Evolutionary conservation across 2,888 invertebrate species (phyloP), one percentile per base, ranked within the genome.

Genomic region (Chromoteleia sp.): DNA sequence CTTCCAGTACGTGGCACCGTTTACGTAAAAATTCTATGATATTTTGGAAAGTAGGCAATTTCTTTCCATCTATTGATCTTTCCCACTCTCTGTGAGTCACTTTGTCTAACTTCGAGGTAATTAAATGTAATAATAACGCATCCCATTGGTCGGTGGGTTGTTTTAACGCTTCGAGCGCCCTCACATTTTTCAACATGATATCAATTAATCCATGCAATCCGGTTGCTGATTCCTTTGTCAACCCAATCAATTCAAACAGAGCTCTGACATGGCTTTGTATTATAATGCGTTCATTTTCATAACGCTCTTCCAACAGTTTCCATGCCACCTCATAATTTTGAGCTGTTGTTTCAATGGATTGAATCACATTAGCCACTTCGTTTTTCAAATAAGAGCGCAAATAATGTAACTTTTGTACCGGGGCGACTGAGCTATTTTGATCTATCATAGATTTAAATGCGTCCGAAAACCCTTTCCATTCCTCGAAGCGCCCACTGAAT

Each of bases 241-340:
- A 15, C 2, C 4, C 0, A 6, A 15, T 2, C 10, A 61, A n/a
- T 3, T 61, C 59, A 21, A 43, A 43, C 7, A 61, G 17, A 1
- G 59, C 43, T 15, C 10, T 41, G 1, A 61, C 29, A 29, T 61
- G 59, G 12, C 15, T 43, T n/a, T 61, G 43, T 15, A 61, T 43
- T 4, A 45, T 61, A n/a, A 61, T 61, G 10, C 59, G 14, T 4
- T 61, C n/a, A 10, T 43, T 61, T 5, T 61, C 43, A 21, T 61
- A 61, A 0, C 29, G 7, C 0, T 61, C 29, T 10, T 39, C 43
- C 7, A 58, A 19, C 5, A 21, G 10, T 1, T 36, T 21, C 58
- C 58, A 58, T 5, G 58, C 58, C 1, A 58, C 21, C 2, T 19
- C 7, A 17, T 12, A 58, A 25, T 58, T 58, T 36, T 56, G 19